These are phyloP conservation scores for Mus spicilegus DNA, from an alignment of 2,113 vertebrate species.

Conservation along the genomic window DNA sequence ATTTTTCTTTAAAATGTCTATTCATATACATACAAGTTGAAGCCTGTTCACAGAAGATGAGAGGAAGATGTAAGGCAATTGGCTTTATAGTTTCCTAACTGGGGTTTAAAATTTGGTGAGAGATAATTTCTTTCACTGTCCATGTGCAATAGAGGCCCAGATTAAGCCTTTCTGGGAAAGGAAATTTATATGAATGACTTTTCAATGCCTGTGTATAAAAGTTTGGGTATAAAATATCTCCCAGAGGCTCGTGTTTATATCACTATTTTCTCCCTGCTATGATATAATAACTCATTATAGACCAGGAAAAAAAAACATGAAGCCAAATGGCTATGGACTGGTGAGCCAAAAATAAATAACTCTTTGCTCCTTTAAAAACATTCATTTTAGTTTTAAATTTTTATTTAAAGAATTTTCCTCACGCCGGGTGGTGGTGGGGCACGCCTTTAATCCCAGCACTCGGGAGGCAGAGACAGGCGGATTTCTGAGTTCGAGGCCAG, in stretches of 20 bases:
- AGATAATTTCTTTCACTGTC: not conserved
- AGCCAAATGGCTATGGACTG: not conserved
- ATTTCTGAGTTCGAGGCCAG: no score
- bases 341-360: not conserved
- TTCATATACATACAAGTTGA: not conserved
- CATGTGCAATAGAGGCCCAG: not conserved
- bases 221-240: not conserved
- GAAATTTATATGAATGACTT: conserved; percentile 1
- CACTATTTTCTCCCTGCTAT: not conserved
- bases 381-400: not conserved
- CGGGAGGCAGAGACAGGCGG: no score
- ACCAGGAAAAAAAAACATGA: not conserved
- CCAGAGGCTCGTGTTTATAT: not conserved
- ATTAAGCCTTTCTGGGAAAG: conserved; percentile 26
- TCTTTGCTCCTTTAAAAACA: not conserved
- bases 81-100: not conserved
- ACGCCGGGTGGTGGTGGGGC: no score
- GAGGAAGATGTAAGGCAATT: not conserved
- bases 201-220: not conserved
- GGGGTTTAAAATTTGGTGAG: not conserved
- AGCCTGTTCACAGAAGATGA: not conserved
- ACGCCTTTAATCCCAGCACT: no score
- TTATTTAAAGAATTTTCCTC: not conserved
- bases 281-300: not conserved
- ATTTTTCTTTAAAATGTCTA: not conserved